These are phyloP conservation scores for Melinaea menophilus DNA, from an alignment of 2,888 invertebrate genomes.

Conservation along the genomic window DNA sequence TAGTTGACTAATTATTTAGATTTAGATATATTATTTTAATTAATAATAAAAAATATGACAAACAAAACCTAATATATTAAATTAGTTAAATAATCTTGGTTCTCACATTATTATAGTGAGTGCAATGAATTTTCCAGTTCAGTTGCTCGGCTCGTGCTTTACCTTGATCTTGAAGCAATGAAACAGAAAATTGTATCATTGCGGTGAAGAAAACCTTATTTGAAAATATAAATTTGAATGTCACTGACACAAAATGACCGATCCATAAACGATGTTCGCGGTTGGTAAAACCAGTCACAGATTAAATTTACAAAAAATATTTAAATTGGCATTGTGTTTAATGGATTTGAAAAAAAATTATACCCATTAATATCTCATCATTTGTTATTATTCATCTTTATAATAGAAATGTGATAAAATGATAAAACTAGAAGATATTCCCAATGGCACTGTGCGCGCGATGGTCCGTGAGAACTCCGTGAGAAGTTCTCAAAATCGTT, in stretches of 20 bases:
- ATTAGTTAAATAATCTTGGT: no score
- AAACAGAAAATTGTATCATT: constrained; percentile 64
- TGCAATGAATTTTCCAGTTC: constrained; percentile 41
- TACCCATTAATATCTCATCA: no score
- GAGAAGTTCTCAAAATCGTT: constrained; percentile 9
- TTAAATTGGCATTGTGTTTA: background rate
- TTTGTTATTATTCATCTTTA: background rate
- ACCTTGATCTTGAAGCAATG: constrained; percentile 56
- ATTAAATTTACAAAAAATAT: constrained; percentile 25
- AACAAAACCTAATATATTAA: no score
- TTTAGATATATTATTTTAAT: no score
- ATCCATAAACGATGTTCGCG: constrained; percentile 32
- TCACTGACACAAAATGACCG: constrained; percentile 46
- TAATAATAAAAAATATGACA: no score
- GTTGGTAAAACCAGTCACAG: constrained; percentile 41
- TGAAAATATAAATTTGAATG: constrained; percentile 49
- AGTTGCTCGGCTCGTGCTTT: constrained; percentile 62
- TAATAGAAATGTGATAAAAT: constrained; percentile 34
- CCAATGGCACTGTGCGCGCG: background rate
- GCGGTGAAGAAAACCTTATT: constrained; percentile 59
- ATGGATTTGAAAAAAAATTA: background rate
- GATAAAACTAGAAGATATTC: constrained; percentile 1
- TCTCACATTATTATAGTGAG: constrained; percentile 3
- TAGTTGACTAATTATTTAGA: no score
- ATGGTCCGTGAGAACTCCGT: constrained; percentile 26